These are phyloP conservation scores for Turritopsis rubra DNA, from an alignment of 30 jellyfish, hydroid and myxozoan genomes.

Conservation along the genomic window DNA sequence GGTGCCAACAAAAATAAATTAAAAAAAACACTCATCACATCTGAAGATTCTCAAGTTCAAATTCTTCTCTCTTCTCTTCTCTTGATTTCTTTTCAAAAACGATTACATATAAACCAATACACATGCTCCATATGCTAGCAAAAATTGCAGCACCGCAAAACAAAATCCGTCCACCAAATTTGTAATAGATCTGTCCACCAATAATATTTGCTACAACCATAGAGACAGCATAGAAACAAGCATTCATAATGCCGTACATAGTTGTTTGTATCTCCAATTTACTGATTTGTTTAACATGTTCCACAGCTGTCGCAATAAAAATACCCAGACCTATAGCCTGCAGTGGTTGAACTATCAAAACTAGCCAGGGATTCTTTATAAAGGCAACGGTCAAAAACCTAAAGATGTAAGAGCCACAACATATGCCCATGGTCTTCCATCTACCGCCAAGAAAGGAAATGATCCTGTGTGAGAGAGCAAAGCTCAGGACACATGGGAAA, in stretches of 20 bases:
- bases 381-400: neutral
- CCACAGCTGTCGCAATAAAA: neutral
- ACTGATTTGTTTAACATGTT: neutral
- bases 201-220: neutral
- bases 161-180: neutral
- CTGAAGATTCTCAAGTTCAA: neutral
- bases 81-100: neutral
- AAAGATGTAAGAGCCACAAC: neutral
- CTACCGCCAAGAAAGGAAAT: slow-evolving; percentile 1
- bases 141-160: slow-evolving; percentile 1
- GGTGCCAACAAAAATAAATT: too few species aligned
- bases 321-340: neutral
- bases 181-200: neutral
- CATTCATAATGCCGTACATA: neutral
- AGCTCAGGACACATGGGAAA: neutral
- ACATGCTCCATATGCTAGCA: neutral
- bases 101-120: neutral
- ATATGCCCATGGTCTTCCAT: neutral
- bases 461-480: neutral
- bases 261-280: neutral
- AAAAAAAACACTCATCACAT: neutral
- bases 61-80: neutral
- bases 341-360: neutral
- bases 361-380: slow-evolving; percentile 15
- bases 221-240: neutral